phyloP scores from a whole-genome alignment of 2,113 vertebrate genomes.

The Pseudolaguvia tuberculata region DNA sequence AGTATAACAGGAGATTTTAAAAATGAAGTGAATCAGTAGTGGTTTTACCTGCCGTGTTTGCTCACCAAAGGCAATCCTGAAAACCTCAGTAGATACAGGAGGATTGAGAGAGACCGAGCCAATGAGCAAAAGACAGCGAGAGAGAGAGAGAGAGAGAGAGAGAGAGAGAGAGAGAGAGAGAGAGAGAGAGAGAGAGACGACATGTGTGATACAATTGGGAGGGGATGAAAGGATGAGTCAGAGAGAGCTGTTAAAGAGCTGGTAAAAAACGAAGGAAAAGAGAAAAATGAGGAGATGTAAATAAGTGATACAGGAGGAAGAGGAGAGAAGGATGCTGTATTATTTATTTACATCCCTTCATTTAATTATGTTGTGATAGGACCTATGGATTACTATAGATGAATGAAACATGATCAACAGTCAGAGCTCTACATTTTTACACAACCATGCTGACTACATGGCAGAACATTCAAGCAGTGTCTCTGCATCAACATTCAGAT shows the following conservation, averaged over 20 bases:
- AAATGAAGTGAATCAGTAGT: slow-evolving; percentile 36
- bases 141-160: slow-evolving; percentile 33
- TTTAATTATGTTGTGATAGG: slow-evolving; percentile 28
- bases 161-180: slow-evolving; percentile 27
- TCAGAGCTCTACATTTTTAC: background rate
- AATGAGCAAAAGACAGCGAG: slow-evolving; percentile 36
- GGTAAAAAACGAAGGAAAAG: slow-evolving; percentile 48
- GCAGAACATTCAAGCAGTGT: background rate
- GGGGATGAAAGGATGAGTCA: slow-evolving; percentile 63
- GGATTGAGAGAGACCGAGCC: slow-evolving; percentile 35
- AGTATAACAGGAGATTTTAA: slow-evolving; percentile 25
- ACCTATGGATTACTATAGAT: slow-evolving; percentile 4
- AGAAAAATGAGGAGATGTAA: slow-evolving; percentile 15
- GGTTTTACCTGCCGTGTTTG: slow-evolving; percentile 64
- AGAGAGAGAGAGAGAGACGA: slow-evolving; percentile 38
- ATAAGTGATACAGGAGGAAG: slow-evolving; percentile 23
- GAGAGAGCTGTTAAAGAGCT: slow-evolving; percentile 57
- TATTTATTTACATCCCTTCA: too few species aligned
- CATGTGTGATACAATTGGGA: slow-evolving; percentile 57
- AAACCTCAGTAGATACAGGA: slow-evolving; percentile 41
- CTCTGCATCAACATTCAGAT: background rate
- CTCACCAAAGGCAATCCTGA: slow-evolving; percentile 46
- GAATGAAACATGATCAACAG: background rate
- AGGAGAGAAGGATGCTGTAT: slow-evolving; percentile 19
- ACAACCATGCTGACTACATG: background rate